Conservation (phyloP, 1,140 invertebrate species). For the Antheraea pernyi region DNA sequence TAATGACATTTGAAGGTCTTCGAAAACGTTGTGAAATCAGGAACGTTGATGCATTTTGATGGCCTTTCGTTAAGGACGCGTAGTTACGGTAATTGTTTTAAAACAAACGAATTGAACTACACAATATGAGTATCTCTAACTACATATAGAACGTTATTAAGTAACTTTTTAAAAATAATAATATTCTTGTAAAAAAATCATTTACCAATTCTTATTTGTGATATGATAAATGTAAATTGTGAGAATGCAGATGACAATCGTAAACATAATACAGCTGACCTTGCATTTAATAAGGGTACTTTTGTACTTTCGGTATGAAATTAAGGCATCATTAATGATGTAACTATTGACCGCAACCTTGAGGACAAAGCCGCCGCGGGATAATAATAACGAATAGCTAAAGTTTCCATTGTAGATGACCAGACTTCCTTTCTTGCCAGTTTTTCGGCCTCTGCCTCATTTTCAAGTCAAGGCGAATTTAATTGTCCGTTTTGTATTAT, state of each 20-base stretch:
- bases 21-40: background rate
- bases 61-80: too few species aligned
- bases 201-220: too few species aligned
- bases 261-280: background rate
- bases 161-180: too few species aligned
- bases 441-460: constrained; percentile 39
- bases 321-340: background rate
- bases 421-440: constrained; percentile 50
- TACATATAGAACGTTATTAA: too few species aligned
- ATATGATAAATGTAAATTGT: background rate
- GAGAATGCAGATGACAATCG: constrained; percentile 6
- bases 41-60: background rate
- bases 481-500: constrained; percentile 40
- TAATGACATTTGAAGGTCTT: background rate
- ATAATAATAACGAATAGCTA: constrained; percentile 25
- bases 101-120: too few species aligned
- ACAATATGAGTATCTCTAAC: too few species aligned
- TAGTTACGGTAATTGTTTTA: too few species aligned
- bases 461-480: constrained; percentile 61
- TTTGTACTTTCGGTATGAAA: background rate
- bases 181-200: too few species aligned
- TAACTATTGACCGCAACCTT: background rate
- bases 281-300: constrained; percentile 2
- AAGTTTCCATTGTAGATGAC: constrained; percentile 23
- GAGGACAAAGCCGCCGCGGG: constrained; percentile 6